A percentile compares a stretch with the other conserved stretches of the same genome.
Evolutionary conservation across 2,113 vertebrate species (phyloP).

Genomic region (Todiramphus chloris): DNA sequence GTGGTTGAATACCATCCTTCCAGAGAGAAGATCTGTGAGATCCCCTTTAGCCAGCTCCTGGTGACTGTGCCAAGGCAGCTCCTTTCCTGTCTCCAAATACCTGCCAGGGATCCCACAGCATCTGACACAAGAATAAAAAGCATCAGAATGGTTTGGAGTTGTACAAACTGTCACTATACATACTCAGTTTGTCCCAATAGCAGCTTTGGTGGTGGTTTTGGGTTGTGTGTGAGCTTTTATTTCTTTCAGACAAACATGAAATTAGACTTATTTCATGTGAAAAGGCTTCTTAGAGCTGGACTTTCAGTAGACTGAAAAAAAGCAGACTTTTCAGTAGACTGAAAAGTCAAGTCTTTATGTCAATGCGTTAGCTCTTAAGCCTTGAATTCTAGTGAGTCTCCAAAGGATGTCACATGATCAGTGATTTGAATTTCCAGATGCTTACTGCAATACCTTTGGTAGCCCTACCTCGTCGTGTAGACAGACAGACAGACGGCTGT

Average conservation of each 20-base stretch:
- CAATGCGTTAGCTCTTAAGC: neutral
- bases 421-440: neutral
- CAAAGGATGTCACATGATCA: neutral
- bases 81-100: neutral
- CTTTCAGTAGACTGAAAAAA: neutral
- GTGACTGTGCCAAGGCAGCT: neutral
- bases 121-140: neutral
- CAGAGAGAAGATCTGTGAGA: neutral
- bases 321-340: neutral
- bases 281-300: neutral
- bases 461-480: rapidly evolving
- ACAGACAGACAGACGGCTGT: neutral
- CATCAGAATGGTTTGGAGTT: neutral
- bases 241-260: neutral
- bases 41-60: neutral
- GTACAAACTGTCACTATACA: neutral
- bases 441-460: neutral
- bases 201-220: neutral
- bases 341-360: neutral
- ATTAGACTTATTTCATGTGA: neutral
- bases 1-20: conserved; percentile 33
- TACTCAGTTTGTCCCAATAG: neutral
- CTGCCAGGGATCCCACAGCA: neutral
- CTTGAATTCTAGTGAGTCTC: neutral
- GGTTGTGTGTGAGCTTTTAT: neutral